Evolutionary conservation across 1,140 invertebrate genomes (phyloP).

Genomic region (Papilio aristodemus): DNA sequence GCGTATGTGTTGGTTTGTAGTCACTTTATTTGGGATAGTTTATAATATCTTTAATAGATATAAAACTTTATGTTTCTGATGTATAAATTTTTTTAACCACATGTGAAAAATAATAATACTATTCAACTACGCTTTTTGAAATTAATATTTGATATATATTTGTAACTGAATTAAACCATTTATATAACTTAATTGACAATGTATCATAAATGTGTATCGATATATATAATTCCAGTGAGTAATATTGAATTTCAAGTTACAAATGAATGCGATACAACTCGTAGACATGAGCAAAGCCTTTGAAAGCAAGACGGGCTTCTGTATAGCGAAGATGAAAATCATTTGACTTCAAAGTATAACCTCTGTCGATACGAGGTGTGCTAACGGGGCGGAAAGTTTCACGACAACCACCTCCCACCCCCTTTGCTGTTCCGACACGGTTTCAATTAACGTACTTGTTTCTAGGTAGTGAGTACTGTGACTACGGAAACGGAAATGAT

Average conservation of each 20-base stretch:
- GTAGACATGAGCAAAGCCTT: background rate
- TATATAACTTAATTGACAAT: too few species aligned
- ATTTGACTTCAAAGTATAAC: slow-evolving; percentile 7
- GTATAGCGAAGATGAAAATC: background rate
- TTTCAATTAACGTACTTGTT: background rate
- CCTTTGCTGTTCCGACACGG: background rate
- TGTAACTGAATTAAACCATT: too few species aligned
- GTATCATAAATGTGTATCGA: too few species aligned
- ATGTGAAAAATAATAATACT: too few species aligned
- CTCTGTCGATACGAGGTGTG: background rate
- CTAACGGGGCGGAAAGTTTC: background rate
- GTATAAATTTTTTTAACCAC: too few species aligned
- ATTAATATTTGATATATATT: too few species aligned
- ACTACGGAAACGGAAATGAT: background rate
- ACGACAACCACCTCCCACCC: background rate
- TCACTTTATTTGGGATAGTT: too few species aligned
- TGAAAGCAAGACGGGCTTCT: background rate
- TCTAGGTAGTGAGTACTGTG: background rate
- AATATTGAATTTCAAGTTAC: background rate
- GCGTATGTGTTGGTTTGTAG: too few species aligned
- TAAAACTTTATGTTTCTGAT: too few species aligned
- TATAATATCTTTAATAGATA: too few species aligned
- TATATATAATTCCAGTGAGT: too few species aligned
- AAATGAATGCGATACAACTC: background rate
- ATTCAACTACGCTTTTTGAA: too few species aligned